phyloP scores from a whole-genome alignment of 2,113 vertebrate genomes.

The Pitta sordida region DNA sequence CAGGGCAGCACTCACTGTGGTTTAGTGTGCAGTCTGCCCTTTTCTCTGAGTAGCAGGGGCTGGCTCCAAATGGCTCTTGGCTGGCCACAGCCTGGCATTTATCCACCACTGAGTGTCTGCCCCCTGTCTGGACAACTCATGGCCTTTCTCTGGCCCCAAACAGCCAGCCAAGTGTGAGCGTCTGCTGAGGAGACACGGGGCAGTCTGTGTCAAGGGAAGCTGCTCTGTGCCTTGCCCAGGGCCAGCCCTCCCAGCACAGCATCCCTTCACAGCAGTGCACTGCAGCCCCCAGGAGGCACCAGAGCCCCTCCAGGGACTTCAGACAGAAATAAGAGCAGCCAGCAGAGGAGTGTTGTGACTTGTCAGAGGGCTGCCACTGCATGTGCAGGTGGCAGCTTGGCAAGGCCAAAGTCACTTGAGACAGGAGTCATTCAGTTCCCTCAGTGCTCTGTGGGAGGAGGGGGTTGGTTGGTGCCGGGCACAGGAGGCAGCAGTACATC shows the following conservation, averaged over 20 bases:
- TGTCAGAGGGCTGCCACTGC: neutral
- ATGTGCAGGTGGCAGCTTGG: neutral
- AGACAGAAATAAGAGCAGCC: neutral
- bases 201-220: neutral
- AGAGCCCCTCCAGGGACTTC: neutral
- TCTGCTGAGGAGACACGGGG: neutral
- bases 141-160: neutral
- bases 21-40: neutral
- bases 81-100: neutral
- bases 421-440: neutral
- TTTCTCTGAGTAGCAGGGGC: neutral
- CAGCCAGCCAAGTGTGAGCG: neutral
- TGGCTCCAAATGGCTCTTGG: neutral
- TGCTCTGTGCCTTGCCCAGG: neutral
- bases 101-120: neutral
- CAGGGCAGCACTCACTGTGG: neutral
- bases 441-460: neutral
- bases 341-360: neutral
- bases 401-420: neutral
- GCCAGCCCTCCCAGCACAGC: neutral
- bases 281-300: neutral
- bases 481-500: accelerated
- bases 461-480: neutral
- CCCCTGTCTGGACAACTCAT: neutral
- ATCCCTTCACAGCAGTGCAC: neutral